Evolutionary conservation across 1,140 invertebrate species (phyloP).

Genomic region (Pemphigus obesinymphae): DNA sequence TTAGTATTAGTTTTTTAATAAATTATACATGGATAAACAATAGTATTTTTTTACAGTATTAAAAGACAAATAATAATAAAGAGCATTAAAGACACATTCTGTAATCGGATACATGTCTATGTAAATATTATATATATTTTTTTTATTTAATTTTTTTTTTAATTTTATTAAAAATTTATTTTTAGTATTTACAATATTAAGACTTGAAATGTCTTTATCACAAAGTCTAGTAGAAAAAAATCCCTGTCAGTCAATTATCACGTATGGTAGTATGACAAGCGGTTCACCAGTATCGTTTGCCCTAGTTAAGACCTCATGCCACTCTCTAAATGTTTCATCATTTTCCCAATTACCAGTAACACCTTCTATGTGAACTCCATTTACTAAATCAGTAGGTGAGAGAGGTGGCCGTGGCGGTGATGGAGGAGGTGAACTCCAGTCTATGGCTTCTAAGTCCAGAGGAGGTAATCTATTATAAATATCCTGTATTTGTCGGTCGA

Average conservation of each 20-base stretch:
- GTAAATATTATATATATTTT: slow-evolving; percentile 17
- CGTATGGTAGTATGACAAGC: slow-evolving; percentile 85
- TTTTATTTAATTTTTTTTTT: slow-evolving; percentile 13
- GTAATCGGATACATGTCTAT: slow-evolving; percentile 33
- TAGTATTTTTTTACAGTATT: slow-evolving; percentile 7
- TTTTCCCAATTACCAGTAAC: slow-evolving; percentile 62
- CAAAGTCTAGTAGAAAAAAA: slow-evolving; percentile 40
- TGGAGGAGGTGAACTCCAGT: slow-evolving; percentile 52
- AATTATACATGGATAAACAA: slow-evolving; percentile 20
- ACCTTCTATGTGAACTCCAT: slow-evolving; percentile 53
- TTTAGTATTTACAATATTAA: slow-evolving; percentile 39
- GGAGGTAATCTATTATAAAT: slow-evolving; percentile 61
- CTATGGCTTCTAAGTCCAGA: slow-evolving; percentile 57
- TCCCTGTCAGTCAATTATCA: slow-evolving; percentile 71
- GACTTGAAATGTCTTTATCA: slow-evolving; percentile 42
- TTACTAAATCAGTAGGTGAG: slow-evolving; percentile 49
- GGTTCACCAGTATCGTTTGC: slow-evolving; percentile 65
- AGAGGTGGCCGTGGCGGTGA: slow-evolving; percentile 46
- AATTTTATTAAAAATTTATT: slow-evolving; percentile 21
- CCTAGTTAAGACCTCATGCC: slow-evolving; percentile 71
- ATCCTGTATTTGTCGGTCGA: slow-evolving; percentile 52
- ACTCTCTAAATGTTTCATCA: slow-evolving; percentile 66
- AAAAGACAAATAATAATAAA: slow-evolving; percentile 25
- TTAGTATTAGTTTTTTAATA: background rate
- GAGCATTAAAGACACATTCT: slow-evolving; percentile 29